phyloP scores from a whole-genome alignment of 2,888 invertebrate species.

The Phortica magna region DNA sequence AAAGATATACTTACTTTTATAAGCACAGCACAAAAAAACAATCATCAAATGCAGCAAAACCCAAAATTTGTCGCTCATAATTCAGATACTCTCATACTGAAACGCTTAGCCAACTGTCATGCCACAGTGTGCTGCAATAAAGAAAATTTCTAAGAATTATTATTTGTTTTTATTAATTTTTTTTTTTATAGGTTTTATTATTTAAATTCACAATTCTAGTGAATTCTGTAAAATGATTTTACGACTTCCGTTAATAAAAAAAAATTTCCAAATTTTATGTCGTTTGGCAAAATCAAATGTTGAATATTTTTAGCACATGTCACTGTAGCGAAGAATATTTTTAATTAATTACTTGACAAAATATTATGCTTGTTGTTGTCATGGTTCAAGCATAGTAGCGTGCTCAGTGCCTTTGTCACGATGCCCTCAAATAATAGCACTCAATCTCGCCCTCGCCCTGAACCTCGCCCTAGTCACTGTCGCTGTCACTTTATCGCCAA shows the following conservation, averaged over 20 bases:
- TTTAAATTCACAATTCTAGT: too few relatives aligned
- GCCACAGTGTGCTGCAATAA: too few relatives aligned
- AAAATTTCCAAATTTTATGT: not conserved
- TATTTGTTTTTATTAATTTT: too few relatives aligned
- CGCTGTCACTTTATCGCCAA: not conserved
- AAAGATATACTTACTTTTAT: too few relatives aligned
- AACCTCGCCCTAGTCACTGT: not conserved
- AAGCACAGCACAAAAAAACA: not conserved
- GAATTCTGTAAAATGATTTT: too few relatives aligned
- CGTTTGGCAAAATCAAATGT: not conserved
- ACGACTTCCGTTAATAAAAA: not conserved
- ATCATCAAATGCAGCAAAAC: not conserved
- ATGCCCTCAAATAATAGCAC: not conserved
- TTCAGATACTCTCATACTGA: not conserved
- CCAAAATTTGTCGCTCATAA: not conserved
- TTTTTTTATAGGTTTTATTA: too few relatives aligned
- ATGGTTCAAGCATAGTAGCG: too few relatives aligned
- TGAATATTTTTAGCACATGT: not conserved
- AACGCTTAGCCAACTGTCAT: too few relatives aligned
- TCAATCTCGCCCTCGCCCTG: not conserved
- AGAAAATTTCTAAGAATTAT: too few relatives aligned
- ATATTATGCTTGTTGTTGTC: not conserved
- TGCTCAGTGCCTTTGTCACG: not conserved
- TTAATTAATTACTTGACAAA: constrained; percentile 10
- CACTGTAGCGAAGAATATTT: not conserved